A percentile compares a stretch with the other conserved stretches of the same genome.
These are phyloP conservation scores for Medauroidea extradentata DNA, from an alignment of 1,140 invertebrate species.

Conservation along the genomic window DNA sequence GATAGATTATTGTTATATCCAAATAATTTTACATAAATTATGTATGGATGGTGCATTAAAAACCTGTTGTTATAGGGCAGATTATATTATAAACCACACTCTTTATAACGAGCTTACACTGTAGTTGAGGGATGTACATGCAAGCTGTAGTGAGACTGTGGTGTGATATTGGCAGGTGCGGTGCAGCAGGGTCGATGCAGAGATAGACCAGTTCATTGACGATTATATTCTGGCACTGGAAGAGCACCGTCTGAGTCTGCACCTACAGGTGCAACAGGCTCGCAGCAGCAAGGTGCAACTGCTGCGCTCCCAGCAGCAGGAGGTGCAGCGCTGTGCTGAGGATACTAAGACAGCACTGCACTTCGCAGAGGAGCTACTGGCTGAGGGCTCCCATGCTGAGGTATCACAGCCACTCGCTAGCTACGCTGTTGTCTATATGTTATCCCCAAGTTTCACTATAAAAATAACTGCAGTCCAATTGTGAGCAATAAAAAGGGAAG, in stretches of 20 bases:
- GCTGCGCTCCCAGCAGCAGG: conserved; percentile 20
- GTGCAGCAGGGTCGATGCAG: conserved; percentile 7
- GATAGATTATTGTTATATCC: too few species aligned
- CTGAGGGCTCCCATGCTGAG: conserved; percentile 54
- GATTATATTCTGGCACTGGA: conserved; percentile 24
- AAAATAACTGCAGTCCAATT: too few species aligned
- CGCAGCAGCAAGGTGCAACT: conserved; percentile 17
- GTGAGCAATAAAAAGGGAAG: too few species aligned
- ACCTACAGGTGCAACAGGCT: conserved; percentile 23
- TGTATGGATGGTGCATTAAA: too few species aligned
- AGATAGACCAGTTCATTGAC: conserved; percentile 25
- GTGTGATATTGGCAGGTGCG: background rate
- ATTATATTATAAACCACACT: too few species aligned
- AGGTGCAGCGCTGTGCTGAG: conserved; percentile 20
- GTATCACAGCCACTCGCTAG: conserved; percentile 18
- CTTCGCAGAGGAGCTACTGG: conserved; percentile 57
- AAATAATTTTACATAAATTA: too few species aligned
- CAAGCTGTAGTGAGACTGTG: too few species aligned
- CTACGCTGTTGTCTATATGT: too few species aligned
- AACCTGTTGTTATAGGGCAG: too few species aligned
- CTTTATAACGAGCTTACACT: too few species aligned
- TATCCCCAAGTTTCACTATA: too few species aligned
- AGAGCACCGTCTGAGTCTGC: conserved; percentile 26
- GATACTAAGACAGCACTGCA: conserved; percentile 46
- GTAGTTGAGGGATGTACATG: too few species aligned